phyloP scores from a whole-genome alignment of 2,113 vertebrate genomes.

The Mesoclemmys tuberculata region DNA sequence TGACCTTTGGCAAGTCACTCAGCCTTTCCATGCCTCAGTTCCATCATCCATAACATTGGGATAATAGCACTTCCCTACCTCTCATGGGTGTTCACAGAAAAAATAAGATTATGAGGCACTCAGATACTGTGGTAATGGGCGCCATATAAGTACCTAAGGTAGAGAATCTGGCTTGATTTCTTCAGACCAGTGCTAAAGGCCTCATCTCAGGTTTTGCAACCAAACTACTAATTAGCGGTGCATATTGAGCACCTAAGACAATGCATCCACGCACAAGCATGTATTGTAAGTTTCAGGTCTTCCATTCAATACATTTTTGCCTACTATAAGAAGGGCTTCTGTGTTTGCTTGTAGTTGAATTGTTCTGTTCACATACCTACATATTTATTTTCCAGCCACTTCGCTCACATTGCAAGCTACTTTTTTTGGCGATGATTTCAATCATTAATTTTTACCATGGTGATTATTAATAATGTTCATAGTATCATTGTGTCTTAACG shows the following conservation, averaged over 20 bases:
- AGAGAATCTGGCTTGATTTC: no score
- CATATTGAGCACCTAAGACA: neutral
- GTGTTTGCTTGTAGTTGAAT: neutral
- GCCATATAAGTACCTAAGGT: no score
- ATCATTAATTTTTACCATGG: neutral
- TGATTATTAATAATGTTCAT: neutral
- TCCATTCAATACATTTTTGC: neutral
- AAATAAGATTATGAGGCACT: no score
- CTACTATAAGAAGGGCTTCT: neutral
- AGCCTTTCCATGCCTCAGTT: no score
- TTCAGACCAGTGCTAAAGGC: no score
- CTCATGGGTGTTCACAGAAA: no score
- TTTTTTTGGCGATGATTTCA: neutral
- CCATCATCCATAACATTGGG: no score
- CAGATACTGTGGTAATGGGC: no score
- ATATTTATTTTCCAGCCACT: neutral
- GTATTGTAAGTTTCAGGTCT: neutral
- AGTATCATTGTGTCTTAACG: neutral
- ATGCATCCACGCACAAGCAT: neutral
- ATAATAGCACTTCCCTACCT: no score
- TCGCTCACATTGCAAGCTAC: accelerated
- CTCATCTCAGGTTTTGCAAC: no score
- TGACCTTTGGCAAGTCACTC: no score
- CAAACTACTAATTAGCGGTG: neutral
- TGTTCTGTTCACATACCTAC: neutral